phyloP scores from a whole-genome alignment of 1,140 invertebrate genomes.

The Idris sp. region DNA sequence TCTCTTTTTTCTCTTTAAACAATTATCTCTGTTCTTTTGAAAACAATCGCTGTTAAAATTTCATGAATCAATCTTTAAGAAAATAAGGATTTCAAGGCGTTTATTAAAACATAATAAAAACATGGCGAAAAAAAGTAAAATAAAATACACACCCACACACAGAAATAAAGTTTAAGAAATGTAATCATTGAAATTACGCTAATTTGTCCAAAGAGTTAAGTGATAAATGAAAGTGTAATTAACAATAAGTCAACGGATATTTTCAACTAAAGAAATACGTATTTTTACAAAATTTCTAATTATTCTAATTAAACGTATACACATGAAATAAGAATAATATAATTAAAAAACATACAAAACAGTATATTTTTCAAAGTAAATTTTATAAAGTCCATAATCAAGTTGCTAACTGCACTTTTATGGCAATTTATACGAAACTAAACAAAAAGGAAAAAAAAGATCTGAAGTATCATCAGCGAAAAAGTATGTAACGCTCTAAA shows the following conservation, averaged over 20 bases:
- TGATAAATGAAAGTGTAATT: slow-evolving; percentile 37
- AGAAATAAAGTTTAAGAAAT: slow-evolving; percentile 36
- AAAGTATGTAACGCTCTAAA: slow-evolving; percentile 37
- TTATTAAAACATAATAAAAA: too few relatives aligned
- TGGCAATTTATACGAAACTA: too few relatives aligned
- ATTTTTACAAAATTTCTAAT: slow-evolving; percentile 61
- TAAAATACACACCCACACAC: too few relatives aligned
- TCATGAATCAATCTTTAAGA: too few relatives aligned
- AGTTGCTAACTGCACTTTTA: too few relatives aligned
- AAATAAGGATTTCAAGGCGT: too few relatives aligned
- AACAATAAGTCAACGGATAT: slow-evolving; percentile 42
- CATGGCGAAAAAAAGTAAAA: too few relatives aligned
- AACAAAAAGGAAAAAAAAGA: too few relatives aligned
- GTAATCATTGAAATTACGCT: slow-evolving; percentile 33
- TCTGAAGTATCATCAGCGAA: slow-evolving; percentile 36
- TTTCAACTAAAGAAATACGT: slow-evolving; percentile 49
- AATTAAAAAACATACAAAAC: too few relatives aligned
- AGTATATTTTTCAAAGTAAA: slow-evolving; percentile 60
- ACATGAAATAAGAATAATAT: slow-evolving; percentile 35
- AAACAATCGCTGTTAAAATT: too few relatives aligned
- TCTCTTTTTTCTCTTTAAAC: not conserved
- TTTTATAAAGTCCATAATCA: slow-evolving; percentile 42
- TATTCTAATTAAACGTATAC: too few relatives aligned
- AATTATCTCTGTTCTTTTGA: slow-evolving; percentile 6
- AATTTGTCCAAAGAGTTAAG: slow-evolving; percentile 47